Evolutionary conservation across 2,113 vertebrate genomes (phyloP).

Genomic region (Corythoichthys intestinalis): DNA sequence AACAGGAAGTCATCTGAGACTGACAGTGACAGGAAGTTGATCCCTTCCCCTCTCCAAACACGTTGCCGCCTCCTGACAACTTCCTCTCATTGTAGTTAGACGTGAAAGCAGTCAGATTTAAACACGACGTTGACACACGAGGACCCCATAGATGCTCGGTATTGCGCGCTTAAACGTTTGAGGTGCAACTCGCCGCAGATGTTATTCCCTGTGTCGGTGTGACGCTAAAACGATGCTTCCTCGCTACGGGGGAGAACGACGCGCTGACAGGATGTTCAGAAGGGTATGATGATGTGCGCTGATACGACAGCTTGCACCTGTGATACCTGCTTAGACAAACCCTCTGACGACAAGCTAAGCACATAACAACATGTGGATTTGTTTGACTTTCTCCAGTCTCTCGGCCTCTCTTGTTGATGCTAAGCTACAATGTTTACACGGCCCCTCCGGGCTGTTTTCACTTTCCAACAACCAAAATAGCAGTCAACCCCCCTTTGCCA

Average conservation of each 20-base stretch:
- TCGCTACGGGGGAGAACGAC: conserved; percentile 38
- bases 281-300: conserved; percentile 46
- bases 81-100: conserved; percentile 69
- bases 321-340: conserved; percentile 70
- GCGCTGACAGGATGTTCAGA: conserved; percentile 60
- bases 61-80: conserved; percentile 48
- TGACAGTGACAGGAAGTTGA: conserved; percentile 58
- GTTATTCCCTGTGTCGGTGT: conserved; percentile 50
- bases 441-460: conserved; percentile 52
- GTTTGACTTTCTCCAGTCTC: conserved; percentile 37
- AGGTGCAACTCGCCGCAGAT: conserved; percentile 48
- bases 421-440: conserved; percentile 61
- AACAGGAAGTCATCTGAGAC: conserved; percentile 65
- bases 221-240: conserved; percentile 54
- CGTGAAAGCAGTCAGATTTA: conserved; percentile 61
- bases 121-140: conserved; percentile 68
- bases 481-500: conserved; percentile 61
- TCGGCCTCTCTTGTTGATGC: conserved; percentile 47
- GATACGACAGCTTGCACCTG: conserved; percentile 66
- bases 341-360: conserved; percentile 60
- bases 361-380: conserved; percentile 56
- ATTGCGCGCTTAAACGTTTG: conserved; percentile 49
- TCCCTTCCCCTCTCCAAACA: conserved; percentile 36
- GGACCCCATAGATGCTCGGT: conserved; percentile 60
- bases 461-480: conserved; percentile 65